Conservation (phyloP, 1,140 invertebrate species). For the Colletes latitarsis region DNA sequence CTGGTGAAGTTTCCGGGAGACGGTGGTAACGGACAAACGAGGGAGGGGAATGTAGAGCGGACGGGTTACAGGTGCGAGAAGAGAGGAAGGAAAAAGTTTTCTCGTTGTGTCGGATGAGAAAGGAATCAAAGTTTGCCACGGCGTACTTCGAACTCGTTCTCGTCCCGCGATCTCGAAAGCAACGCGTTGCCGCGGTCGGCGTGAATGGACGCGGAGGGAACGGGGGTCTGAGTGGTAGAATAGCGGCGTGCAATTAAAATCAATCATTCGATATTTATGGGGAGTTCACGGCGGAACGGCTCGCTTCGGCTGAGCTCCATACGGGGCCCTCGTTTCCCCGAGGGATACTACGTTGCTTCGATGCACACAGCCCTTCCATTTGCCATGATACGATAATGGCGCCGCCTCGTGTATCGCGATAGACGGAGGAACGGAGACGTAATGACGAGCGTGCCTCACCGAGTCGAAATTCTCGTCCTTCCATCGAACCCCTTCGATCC, state of each 20-base stretch:
- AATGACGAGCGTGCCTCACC: neutral
- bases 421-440: constrained; percentile 26
- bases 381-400: constrained; percentile 49
- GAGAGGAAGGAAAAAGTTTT: constrained; percentile 27
- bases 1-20: neutral
- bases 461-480: too few species aligned
- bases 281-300: neutral
- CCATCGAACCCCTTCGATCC: too few species aligned
- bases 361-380: constrained; percentile 45
- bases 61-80: neutral
- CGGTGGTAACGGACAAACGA: neutral
- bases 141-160: constrained; percentile 28
- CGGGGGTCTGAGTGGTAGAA: neutral
- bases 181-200: neutral
- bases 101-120: constrained; percentile 33
- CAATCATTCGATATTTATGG: constrained; percentile 53
- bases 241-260: constrained; percentile 35
- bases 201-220: constrained; percentile 4
- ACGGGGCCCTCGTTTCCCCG: constrained; percentile 9
- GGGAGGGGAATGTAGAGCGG: neutral
- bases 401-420: constrained; percentile 31
- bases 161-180: neutral
- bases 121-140: constrained; percentile 27
- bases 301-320: constrained; percentile 1
- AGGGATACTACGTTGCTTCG: constrained; percentile 8